Percentiles rank a stretch among this genome's conserved stretches.
These are phyloP conservation scores for Acanthosepion lycidas DNA, from an alignment of 2,888 invertebrate genomes.

Conservation along the genomic window DNA sequence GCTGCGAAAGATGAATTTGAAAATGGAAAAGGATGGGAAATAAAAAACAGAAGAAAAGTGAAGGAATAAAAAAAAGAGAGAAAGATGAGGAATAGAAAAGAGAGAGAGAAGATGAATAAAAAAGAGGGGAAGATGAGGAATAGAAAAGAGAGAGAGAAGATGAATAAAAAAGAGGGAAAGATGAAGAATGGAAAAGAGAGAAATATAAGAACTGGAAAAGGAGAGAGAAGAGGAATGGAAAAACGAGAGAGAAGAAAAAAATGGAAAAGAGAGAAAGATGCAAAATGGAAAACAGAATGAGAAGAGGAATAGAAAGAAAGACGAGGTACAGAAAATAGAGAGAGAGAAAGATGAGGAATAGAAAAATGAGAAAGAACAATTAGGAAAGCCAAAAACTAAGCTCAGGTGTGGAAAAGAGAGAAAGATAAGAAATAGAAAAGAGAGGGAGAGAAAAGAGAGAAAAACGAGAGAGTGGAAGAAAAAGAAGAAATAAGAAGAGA, in stretches of 20 bases:
- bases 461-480: no score
- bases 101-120: background rate
- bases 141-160: background rate
- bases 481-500: no score
- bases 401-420: no score
- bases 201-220: background rate
- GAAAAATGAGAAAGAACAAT: no score
- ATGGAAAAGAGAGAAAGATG: background rate
- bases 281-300: background rate
- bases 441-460: no score
- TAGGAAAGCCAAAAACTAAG: no score
- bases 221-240: background rate
- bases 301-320: background rate
- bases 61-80: no score
- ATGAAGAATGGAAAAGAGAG: background rate
- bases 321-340: background rate
- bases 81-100: background rate
- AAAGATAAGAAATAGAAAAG: no score
- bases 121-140: background rate
- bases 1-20: no score
- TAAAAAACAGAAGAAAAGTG: no score
- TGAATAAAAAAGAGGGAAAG: background rate
- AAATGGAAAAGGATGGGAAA: no score
- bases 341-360: background rate
- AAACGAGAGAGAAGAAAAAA: background rate